A percentile compares a stretch with the other conserved stretches of the same genome.
These are phyloP conservation scores for Hypothenemus hampei DNA, from an alignment of 1,140 invertebrate genomes.

Conservation along the genomic window DNA sequence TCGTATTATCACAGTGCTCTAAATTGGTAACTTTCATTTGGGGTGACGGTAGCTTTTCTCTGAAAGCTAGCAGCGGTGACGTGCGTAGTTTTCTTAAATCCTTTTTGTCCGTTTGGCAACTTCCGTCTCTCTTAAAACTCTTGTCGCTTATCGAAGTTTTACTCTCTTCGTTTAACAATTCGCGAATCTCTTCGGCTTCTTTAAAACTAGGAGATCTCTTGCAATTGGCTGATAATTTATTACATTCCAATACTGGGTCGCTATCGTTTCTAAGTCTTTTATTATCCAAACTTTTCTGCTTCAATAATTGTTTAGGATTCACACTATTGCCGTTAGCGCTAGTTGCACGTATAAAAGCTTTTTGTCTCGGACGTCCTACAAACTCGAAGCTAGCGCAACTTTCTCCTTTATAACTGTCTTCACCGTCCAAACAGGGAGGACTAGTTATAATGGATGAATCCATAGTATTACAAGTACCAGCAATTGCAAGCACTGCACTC, in stretches of 20 bases:
- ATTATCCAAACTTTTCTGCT: slow-evolving; percentile 39
- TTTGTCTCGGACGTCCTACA: slow-evolving; percentile 42
- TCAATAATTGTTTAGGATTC: slow-evolving; percentile 25
- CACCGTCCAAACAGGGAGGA: slow-evolving; percentile 42
- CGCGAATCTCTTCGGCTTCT: slow-evolving; percentile 43
- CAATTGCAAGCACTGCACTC: slow-evolving; percentile 45
- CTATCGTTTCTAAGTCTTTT: slow-evolving; percentile 39
- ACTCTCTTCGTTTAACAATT: slow-evolving; percentile 46
- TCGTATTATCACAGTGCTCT: slow-evolving; percentile 46
- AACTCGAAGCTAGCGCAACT: slow-evolving; percentile 62
- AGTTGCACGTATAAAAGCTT: slow-evolving; percentile 35
- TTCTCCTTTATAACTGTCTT: slow-evolving; percentile 51
- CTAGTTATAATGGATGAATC: slow-evolving; percentile 46
- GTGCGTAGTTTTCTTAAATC: slow-evolving; percentile 47
- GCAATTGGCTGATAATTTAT: slow-evolving; percentile 40
- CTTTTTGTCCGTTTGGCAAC: slow-evolving; percentile 60
- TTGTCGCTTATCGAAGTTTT: slow-evolving; percentile 49
- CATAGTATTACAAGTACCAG: slow-evolving; percentile 41
- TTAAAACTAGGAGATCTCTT: slow-evolving; percentile 46
- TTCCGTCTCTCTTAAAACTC: slow-evolving; percentile 53
- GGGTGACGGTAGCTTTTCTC: slow-evolving; percentile 36
- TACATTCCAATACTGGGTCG: slow-evolving; percentile 42
- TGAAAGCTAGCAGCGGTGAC: slow-evolving; percentile 40
- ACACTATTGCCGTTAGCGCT: slow-evolving; percentile 32
- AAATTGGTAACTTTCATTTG: slow-evolving; percentile 49